phyloP scores from a whole-genome alignment of 2,797 vertebrate genomes.

The Anolis apletophallus region DNA sequence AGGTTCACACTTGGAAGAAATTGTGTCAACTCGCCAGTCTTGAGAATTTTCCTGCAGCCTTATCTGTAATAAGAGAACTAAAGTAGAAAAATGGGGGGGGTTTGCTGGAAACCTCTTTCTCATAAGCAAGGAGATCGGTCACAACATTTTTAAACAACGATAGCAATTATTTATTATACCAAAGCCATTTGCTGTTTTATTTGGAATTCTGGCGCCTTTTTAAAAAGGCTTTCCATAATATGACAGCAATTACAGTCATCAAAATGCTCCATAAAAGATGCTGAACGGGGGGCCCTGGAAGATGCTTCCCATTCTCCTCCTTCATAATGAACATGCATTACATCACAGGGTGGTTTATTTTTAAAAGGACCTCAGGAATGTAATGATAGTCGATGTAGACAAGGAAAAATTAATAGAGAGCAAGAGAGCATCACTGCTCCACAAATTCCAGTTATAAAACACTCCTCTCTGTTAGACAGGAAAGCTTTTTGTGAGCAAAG shows the following conservation, averaged over 20 bases:
- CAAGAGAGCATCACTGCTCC: conserved; percentile 66
- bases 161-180: conserved; percentile 94
- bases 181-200: conserved; percentile 98
- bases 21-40: conserved; percentile 79
- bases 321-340: conserved; percentile 82
- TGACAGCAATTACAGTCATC: conserved; percentile 98
- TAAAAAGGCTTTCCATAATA: conserved; percentile 92
- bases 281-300: conserved; percentile 79
- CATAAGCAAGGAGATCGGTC: conserved; percentile 87
- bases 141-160: conserved; percentile 94
- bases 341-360: conserved; percentile 91
- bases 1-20: conserved; percentile 75
- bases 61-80: conserved; percentile 82
- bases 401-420: conserved; percentile 78
- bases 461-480: conserved; percentile 80
- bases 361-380: conserved; percentile 90
- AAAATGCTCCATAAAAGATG: conserved; percentile 91
- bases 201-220: conserved; percentile 95
- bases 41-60: conserved; percentile 79
- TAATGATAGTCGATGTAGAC: conserved; percentile 90
- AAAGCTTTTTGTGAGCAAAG: conserved; percentile 83
- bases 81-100: conserved; percentile 50
- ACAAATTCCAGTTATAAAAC: conserved; percentile 84
- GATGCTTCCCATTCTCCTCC: conserved; percentile 78
- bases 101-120: conserved; percentile 84